phyloP scores from a whole-genome alignment of 2,888 invertebrate genomes.

The Heteropelma amictum region DNA sequence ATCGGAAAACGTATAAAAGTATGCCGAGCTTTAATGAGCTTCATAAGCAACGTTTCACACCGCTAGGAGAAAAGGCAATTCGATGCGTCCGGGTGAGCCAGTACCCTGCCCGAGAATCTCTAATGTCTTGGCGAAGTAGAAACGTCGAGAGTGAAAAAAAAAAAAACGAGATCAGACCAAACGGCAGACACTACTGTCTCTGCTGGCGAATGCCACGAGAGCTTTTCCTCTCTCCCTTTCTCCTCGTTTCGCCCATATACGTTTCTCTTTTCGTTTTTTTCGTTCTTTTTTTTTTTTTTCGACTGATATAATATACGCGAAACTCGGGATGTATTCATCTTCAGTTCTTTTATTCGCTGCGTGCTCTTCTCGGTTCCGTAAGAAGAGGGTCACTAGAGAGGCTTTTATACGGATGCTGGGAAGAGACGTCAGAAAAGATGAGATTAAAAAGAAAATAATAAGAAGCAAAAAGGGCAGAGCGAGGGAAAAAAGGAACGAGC shows the following conservation, averaged over 20 bases:
- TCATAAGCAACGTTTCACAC: conserved; percentile 30
- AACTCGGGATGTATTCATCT: conserved; percentile 31
- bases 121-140: conserved; percentile 28
- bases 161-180: conserved; percentile 18
- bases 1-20: conserved; percentile 25
- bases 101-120: conserved; percentile 15
- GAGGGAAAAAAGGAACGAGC: not conserved
- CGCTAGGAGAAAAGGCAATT: conserved; percentile 30
- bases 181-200: conserved; percentile 21
- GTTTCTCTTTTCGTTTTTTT: not conserved
- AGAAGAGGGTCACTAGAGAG: conserved; percentile 32
- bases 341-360: conserved; percentile 39
- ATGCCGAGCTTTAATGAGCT: conserved; percentile 42
- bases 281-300: not conserved
- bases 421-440: conserved; percentile 26
- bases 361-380: conserved; percentile 25
- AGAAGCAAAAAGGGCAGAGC: conserved; percentile 13
- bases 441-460: too few species aligned
- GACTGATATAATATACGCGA: conserved; percentile 33
- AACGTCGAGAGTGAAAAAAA: conserved; percentile 1
- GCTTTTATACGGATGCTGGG: conserved; percentile 32
- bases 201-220: conserved; percentile 9
- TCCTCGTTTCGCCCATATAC: not conserved
- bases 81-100: conserved; percentile 29
- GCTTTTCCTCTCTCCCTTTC: not conserved